Conservation (phyloP, 2,797 vertebrate genomes). For the Helostoma temminkii region DNA sequence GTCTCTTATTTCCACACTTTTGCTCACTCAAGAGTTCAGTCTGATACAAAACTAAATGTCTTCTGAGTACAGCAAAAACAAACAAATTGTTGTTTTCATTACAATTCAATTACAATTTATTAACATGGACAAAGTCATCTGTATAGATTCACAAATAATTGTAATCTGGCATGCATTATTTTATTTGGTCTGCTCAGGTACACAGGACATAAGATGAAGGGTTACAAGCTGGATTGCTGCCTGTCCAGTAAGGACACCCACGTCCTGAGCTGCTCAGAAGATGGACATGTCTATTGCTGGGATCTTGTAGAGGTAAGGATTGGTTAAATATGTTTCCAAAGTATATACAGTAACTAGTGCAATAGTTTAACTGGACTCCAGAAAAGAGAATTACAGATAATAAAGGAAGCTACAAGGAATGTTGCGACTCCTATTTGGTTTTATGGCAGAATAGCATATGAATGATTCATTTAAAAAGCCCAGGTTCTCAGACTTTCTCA, state of each 20-base stretch:
- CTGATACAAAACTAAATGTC: no score
- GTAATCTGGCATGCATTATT: background rate
- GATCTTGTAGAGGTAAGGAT: conserved; percentile 84
- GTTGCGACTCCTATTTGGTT: no score
- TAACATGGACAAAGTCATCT: no score
- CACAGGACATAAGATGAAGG: conserved; percentile 90
- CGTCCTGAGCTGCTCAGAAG: conserved; percentile 93
- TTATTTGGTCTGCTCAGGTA: conserved; percentile 80
- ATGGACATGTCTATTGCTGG: conserved; percentile 93
- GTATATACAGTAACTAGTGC: background rate
- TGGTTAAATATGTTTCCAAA: background rate
- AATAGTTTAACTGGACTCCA: background rate
- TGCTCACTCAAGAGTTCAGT: no score
- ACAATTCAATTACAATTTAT: no score
- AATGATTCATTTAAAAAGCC: no score
- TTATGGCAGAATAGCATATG: no score
- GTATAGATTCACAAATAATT: no score
- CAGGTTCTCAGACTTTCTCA: background rate
- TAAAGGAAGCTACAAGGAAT: no score
- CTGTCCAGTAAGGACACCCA: conserved; percentile 91
- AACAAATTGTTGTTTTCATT: no score
- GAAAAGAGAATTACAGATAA: background rate
- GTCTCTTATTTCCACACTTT: no score
- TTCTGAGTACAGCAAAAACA: no score
- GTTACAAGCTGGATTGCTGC: conserved; percentile 94